Evolutionary conservation across 1,140 invertebrate genomes (phyloP), one percentile per base, ranked within the genome.

Genomic region (Himalopsyche phryganea): DNA sequence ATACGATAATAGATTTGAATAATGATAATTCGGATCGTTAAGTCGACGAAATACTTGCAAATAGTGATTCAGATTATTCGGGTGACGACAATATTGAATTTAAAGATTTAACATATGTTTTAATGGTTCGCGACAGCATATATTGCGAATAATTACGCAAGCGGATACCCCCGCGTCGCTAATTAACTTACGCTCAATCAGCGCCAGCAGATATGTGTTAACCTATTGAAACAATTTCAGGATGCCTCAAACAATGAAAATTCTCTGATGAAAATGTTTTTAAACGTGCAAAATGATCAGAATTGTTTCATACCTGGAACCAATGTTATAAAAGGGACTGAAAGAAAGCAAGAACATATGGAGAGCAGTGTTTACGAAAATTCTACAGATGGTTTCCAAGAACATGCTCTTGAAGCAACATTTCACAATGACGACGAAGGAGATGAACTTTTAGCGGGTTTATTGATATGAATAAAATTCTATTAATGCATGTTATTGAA

Each of bases 341-440:
- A 28, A 28, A 46, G 60, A 36, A 14, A 11, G 11, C n/a, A 4
- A 40, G 15, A 11, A 6, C 11, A 15, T 5, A 5, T 40, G 38
- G 11, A n/a, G 15, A 11, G n/a, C 5, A 40, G 11, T 40, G 11
- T 13, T 40, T 4, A 5, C 5, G n/a, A 40, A n/a, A 40, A 13
- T 11, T 5, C 11, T n/a, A 4, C 38, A 40, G 3, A 40, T 40
- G 38, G 38, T 40, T n/a, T 40, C n/a, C 11, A 40, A 11, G 15
- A n/a, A n/a, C n/a, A 13, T 40, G 38, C 3, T 40, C n/a, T 15
- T 6, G 15, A 40, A 13, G n/a, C 11, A 13, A 68, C 66, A 0
- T 76, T 77, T 50, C 48, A 71, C n/a, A 68, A 70, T 28, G 69
- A 74, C 50, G 68, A 73, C 35, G 74, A 76, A 55, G 71, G 67